Evolutionary conservation across 2,888 invertebrate species (phyloP).

Genomic region (Gerris lacustris): DNA sequence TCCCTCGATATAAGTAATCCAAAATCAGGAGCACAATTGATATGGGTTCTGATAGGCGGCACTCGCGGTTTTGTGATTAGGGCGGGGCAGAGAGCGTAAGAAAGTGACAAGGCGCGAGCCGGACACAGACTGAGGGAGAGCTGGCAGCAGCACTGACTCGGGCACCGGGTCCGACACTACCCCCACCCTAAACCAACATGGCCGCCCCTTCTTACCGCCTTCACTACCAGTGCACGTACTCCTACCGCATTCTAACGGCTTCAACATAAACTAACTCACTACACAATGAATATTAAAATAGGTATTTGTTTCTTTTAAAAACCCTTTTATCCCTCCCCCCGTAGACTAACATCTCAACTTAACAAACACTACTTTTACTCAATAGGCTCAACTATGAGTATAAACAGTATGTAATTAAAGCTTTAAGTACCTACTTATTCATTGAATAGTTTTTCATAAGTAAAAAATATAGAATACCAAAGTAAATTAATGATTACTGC

Average conservation of each 20-base stretch:
- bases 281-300: too few species aligned
- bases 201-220: not conserved
- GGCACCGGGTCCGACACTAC: not conserved
- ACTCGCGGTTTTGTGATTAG: not conserved
- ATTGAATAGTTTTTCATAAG: too few species aligned
- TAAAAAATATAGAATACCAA: too few species aligned
- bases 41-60: not conserved
- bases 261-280: too few species aligned
- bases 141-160: not conserved
- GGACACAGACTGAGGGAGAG: constrained; percentile 1
- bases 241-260: not conserved
- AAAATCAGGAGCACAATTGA: not conserved
- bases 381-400: too few species aligned
- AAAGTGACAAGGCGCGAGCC: not conserved
- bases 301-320: too few species aligned
- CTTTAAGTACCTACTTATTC: too few species aligned
- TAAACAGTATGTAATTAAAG: too few species aligned
- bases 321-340: too few species aligned
- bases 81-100: not conserved
- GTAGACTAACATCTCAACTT: too few species aligned
- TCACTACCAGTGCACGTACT: not conserved
- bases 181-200: constrained; percentile 1
- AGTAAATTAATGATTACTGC: too few species aligned
- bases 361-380: too few species aligned
- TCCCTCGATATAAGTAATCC: not conserved